Evolutionary conservation across 2,797 vertebrate genomes (phyloP).

Genomic region (Lepidocolaptes lacrymiger): DNA sequence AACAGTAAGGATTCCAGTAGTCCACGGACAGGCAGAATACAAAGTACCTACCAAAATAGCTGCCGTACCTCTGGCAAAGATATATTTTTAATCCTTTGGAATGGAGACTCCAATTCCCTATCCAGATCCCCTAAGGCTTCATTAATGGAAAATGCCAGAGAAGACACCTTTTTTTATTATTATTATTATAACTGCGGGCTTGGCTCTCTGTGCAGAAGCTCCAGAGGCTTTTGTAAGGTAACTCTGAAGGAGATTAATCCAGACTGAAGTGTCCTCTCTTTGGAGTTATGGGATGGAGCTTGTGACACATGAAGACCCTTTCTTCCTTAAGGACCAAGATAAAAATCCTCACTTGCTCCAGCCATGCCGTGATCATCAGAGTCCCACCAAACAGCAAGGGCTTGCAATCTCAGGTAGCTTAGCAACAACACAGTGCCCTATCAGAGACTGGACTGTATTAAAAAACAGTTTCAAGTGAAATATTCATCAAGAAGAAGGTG

Average conservation of each 20-base stretch:
- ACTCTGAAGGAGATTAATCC: background rate
- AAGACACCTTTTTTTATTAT: background rate
- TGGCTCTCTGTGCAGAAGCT: background rate
- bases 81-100: slow-evolving; percentile 15
- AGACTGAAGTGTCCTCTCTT: background rate
- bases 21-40: slow-evolving; percentile 17
- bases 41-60: slow-evolving; percentile 17
- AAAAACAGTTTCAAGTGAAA: background rate
- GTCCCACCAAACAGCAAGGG: background rate
- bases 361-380: accelerated
- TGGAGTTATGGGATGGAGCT: background rate
- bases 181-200: accelerated
- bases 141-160: background rate
- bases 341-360: background rate
- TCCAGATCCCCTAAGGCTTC: background rate
- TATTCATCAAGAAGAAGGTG: background rate
- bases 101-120: background rate
- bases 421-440: background rate
- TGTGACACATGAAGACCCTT: background rate
- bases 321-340: background rate
- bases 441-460: background rate
- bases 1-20: slow-evolving; percentile 36
- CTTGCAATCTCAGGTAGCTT: background rate
- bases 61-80: background rate
- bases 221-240: background rate